Evolutionary conservation across 2,888 invertebrate genomes (phyloP).

Genomic region (Cantharis nigra): DNA sequence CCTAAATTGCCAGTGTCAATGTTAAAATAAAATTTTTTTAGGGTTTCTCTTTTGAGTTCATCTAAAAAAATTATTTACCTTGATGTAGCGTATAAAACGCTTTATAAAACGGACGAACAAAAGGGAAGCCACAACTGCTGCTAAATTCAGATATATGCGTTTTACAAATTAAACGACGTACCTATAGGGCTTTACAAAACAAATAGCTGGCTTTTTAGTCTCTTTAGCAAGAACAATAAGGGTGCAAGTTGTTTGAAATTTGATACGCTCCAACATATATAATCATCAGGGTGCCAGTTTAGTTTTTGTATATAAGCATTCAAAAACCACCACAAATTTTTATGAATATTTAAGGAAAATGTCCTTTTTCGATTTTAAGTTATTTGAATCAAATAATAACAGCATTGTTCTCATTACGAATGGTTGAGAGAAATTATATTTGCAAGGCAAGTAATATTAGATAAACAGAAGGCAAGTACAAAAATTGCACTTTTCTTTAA

Average conservation of each 20-base stretch:
- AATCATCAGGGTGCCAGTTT: slow-evolving; percentile 17
- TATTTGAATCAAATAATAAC: not conserved
- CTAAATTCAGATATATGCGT: slow-evolving; percentile 29
- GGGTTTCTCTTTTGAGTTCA: not conserved
- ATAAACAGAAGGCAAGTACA: too few species aligned
- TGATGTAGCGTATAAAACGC: not conserved
- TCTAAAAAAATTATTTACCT: not conserved
- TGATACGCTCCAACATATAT: slow-evolving; percentile 11
- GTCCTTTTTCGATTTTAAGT: not conserved
- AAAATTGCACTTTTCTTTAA: too few species aligned
- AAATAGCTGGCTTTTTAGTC: slow-evolving; percentile 11
- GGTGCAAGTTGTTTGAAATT: slow-evolving; percentile 7
- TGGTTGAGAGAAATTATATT: too few species aligned
- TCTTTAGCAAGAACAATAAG: slow-evolving; percentile 11
- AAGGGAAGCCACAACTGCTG: slow-evolving; percentile 5
- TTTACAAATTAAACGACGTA: slow-evolving; percentile 27
- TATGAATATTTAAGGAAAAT: not conserved
- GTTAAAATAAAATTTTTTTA: not conserved
- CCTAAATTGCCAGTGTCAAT: not conserved
- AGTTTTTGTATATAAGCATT: slow-evolving; percentile 14
- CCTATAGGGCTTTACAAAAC: slow-evolving; percentile 25
- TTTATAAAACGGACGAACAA: slow-evolving; percentile 9
- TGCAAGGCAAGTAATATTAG: too few species aligned
- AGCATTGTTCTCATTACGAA: not conserved
- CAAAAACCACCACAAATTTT: slow-evolving; percentile 1